Evolutionary conservation across 2,113 vertebrate species (phyloP).

Genomic region (Neolamprologus hecqui): DNA sequence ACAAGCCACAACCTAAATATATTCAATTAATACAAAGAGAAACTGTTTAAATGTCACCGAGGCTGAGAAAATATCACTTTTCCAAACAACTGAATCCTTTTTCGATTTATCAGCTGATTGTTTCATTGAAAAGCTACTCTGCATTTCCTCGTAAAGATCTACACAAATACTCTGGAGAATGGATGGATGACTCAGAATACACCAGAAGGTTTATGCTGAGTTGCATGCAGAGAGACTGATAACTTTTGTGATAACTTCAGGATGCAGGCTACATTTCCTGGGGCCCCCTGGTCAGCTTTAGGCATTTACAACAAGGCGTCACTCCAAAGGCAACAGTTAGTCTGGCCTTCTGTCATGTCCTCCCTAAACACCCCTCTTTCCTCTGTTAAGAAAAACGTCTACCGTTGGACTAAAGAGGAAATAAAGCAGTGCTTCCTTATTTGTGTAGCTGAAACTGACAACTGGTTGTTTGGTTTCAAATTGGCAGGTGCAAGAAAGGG

Average conservation of each 20-base stretch:
- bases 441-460: neutral
- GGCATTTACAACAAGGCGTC: neutral
- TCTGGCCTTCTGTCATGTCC: slow-evolving; percentile 8
- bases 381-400: neutral
- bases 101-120: neutral
- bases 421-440: slow-evolving; percentile 20
- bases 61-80: neutral
- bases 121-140: neutral
- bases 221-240: neutral
- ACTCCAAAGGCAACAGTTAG: neutral
- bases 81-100: neutral
- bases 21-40: neutral
- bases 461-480: neutral
- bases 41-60: neutral
- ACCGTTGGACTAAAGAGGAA: slow-evolving; percentile 22
- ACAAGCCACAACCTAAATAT: neutral
- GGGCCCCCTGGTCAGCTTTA: neutral
- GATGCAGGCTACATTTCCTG: neutral
- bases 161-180: neutral
- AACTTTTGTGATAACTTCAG: neutral
- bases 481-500: neutral
- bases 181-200: neutral
- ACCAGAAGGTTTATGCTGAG: neutral
- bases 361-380: neutral
- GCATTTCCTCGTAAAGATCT: neutral